These are phyloP conservation scores for Caenorhabditis uteleia DNA, from an alignment of 2,888 invertebrate species.

Conservation along the genomic window DNA sequence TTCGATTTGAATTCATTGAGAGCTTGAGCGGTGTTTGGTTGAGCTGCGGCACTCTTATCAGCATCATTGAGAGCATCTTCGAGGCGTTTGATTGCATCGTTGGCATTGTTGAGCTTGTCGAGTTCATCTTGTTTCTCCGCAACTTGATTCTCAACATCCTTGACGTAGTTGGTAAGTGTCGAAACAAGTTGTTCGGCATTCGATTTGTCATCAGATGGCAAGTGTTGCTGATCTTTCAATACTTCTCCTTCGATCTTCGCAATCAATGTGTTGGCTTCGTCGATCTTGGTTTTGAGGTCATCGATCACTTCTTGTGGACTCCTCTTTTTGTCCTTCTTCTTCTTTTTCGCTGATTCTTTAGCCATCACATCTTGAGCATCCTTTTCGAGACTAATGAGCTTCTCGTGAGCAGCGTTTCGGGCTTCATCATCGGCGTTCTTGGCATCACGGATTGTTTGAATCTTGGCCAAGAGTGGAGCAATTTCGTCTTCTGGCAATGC, in stretches of 20 bases:
- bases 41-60: constrained; percentile 25
- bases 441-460: constrained; percentile 28
- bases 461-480: constrained; percentile 9
- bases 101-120: constrained; percentile 32
- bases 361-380: constrained; percentile 34
- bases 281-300: constrained; percentile 19
- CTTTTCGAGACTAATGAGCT: constrained; percentile 21
- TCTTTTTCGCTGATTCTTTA: constrained; percentile 30
- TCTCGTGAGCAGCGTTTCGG: constrained; percentile 10
- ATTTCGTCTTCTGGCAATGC: constrained; percentile 6
- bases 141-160: constrained; percentile 15
- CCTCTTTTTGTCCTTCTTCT: constrained; percentile 45
- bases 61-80: constrained; percentile 36
- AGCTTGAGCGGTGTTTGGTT: constrained; percentile 20
- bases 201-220: constrained; percentile 2
- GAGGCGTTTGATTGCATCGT: constrained; percentile 35
- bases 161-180: constrained; percentile 1
- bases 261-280: constrained; percentile 26
- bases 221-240: constrained; percentile 5
- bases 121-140: constrained; percentile 34
- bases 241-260: constrained; percentile 30
- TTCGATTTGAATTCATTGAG: constrained; percentile 21
- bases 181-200: constrained; percentile 8
- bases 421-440: constrained; percentile 24
- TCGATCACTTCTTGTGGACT: constrained; percentile 21